A percentile compares a stretch with the other conserved stretches of the same genome.
These are phyloP conservation scores for Anthonomus grandis DNA, from an alignment of 1,140 invertebrate genomes.

Conservation along the genomic window DNA sequence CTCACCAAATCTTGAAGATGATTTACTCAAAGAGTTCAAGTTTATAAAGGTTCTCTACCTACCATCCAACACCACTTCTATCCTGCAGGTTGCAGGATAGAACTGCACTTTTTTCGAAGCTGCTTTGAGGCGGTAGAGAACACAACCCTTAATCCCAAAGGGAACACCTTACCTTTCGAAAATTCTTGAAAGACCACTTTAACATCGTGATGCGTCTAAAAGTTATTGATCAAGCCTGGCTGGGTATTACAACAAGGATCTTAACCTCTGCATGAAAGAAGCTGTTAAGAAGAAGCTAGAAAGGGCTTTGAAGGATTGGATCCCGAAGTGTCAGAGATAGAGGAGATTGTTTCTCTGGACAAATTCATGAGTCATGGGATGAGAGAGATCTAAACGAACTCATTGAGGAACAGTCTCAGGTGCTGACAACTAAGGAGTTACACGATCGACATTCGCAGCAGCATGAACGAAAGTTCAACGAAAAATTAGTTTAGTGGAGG, in stretches of 20 bases:
- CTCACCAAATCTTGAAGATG: no score
- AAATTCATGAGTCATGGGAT: background rate
- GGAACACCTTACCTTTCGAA: background rate
- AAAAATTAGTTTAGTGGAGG: no score
- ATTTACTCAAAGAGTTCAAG: no score
- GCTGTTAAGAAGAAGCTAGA: background rate
- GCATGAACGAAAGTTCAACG: no score
- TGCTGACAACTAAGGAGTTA: conserved; percentile 2
- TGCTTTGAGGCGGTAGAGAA: no score
- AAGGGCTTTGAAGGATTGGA: background rate
- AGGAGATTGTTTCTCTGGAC: conserved; percentile 5
- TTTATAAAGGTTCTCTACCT: no score
- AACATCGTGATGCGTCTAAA: background rate
- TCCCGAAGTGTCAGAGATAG: background rate
- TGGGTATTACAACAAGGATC: background rate
- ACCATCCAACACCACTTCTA: no score
- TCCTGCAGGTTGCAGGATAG: no score
- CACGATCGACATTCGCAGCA: no score
- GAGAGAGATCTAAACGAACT: background rate
- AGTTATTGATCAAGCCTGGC: background rate
- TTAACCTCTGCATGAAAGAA: background rate
- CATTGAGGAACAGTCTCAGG: background rate
- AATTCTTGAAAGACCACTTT: background rate
- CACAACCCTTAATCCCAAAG: no score
- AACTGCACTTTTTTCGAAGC: no score